Evolutionary conservation across 2,113 vertebrate species (phyloP).

Genomic region (Nothoprocta perdicaria): DNA sequence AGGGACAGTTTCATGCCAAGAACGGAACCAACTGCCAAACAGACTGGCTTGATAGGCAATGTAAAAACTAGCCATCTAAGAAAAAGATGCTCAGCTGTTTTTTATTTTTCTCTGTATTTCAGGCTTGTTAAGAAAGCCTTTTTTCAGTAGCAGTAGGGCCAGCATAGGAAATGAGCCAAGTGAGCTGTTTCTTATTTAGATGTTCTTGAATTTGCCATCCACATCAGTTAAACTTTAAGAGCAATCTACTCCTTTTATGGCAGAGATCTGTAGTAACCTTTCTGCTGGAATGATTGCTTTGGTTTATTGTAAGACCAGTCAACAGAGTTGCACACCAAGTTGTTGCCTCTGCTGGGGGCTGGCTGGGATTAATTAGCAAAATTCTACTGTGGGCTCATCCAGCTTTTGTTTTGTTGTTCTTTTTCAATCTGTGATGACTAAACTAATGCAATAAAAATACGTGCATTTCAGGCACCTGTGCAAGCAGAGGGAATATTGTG

Average conservation of each 20-base stretch:
- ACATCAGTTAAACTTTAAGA: background rate
- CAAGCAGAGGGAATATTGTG: background rate
- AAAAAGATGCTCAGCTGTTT: background rate
- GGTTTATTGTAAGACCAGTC: background rate
- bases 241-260: background rate
- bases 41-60: background rate
- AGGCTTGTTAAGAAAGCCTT: background rate
- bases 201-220: background rate
- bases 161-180: slow-evolving; percentile 8
- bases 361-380: background rate
- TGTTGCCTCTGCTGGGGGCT: background rate
- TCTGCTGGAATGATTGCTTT: background rate
- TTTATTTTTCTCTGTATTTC: background rate
- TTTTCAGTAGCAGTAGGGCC: background rate
- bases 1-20: background rate
- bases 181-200: slow-evolving; percentile 19
- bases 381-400: background rate
- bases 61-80: background rate
- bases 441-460: background rate
- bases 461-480: rapidly evolving
- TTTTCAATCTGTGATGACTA: background rate
- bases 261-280: background rate
- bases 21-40: background rate
- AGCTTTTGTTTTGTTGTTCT: background rate
- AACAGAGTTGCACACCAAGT: background rate